Evolutionary conservation across 2,797 vertebrate species (phyloP).

Genomic region (Leucoraja ocellata): DNA sequence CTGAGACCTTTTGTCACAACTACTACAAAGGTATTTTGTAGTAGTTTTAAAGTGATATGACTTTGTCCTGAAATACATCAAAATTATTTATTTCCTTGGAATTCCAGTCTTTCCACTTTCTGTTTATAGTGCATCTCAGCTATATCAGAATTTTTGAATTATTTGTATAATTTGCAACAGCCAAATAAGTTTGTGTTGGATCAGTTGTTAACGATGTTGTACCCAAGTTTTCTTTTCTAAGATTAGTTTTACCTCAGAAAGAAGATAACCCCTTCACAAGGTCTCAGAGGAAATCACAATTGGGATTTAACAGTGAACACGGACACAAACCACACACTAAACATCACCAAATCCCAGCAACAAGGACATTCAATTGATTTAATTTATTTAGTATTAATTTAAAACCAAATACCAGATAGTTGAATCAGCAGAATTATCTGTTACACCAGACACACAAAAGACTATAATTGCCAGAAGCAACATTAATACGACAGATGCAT

Average conservation of each 20-base stretch:
- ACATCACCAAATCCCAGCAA: background rate
- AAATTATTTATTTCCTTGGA: background rate
- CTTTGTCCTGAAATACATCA: background rate
- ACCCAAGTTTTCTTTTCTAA: background rate
- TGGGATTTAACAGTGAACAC: background rate
- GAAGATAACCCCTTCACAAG: background rate
- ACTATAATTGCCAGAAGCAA: conserved; percentile 1
- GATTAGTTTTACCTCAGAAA: background rate
- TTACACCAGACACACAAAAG: background rate
- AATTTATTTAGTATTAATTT: conserved; percentile 13
- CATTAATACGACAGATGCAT: background rate
- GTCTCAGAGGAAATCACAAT: background rate
- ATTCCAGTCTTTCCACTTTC: background rate
- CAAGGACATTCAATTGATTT: background rate
- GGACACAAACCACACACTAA: background rate
- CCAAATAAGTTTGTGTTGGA: background rate
- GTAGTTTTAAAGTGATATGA: background rate
- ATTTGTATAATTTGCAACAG: background rate
- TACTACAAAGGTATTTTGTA: background rate
- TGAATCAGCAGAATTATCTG: conserved; percentile 9
- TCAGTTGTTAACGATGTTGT: background rate
- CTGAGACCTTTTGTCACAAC: background rate
- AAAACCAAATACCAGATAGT: background rate
- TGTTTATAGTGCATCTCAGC: background rate
- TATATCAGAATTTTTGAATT: background rate